These are phyloP conservation scores for Muscicapa comitata DNA, from an alignment of 2,797 vertebrate genomes.

Conservation along the genomic window DNA sequence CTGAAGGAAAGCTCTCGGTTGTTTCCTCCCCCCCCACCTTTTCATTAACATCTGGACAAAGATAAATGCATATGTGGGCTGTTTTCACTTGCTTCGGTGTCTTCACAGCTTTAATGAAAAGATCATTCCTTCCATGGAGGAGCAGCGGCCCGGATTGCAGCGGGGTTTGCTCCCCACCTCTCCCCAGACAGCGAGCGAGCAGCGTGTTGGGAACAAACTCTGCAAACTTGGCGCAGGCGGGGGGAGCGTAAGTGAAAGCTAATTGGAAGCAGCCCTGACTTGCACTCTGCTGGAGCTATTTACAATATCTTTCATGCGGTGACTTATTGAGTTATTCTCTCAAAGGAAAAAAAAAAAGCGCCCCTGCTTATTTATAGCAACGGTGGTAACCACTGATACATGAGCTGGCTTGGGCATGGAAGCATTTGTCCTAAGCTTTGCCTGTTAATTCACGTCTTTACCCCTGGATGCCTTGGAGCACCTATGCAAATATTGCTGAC, in stretches of 20 bases:
- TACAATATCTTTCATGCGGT: constrained; percentile 61
- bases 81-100: background rate
- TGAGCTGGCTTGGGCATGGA: constrained; percentile 10
- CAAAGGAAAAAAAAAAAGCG: background rate
- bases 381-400: constrained; percentile 50
- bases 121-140: background rate
- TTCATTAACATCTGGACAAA: constrained; percentile 22
- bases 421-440: constrained; percentile 1
- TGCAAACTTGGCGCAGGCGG: constrained; percentile 55
- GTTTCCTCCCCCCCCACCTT: background rate
- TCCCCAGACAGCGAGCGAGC: background rate
- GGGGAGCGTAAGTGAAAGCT: constrained; percentile 57
- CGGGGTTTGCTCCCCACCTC: background rate
- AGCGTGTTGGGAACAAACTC: constrained; percentile 24
- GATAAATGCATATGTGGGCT: background rate
- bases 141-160: background rate
- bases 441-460: background rate
- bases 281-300: constrained; percentile 61
- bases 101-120: background rate
- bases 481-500: background rate
- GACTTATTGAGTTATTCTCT: constrained; percentile 61
- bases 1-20: background rate
- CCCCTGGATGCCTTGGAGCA: background rate
- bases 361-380: constrained; percentile 58
- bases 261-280: constrained; percentile 69